Conservation (phyloP, 2,797 vertebrate species). For the Gallinago solitaria region DNA sequence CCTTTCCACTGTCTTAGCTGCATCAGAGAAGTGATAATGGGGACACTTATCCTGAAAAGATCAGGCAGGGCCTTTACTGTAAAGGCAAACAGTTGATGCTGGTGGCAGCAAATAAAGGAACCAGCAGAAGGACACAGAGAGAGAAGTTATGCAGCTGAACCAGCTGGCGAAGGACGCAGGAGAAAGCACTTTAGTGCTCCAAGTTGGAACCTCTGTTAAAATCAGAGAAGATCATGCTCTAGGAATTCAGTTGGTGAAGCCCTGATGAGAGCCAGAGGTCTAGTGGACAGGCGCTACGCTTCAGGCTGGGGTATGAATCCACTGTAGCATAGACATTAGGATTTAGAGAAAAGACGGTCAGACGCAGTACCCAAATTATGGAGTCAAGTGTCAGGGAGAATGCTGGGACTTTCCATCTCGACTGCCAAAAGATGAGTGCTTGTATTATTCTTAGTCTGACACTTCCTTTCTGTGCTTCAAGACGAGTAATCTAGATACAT, state of each 20-base stretch:
- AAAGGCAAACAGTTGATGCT: not conserved
- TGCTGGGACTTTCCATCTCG: not conserved
- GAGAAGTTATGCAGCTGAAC: not conserved
- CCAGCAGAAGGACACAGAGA: not conserved
- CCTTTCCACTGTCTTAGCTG: not conserved
- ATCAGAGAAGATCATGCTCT: fast-evolving
- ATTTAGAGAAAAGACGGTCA: not conserved
- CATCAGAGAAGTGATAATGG: not conserved
- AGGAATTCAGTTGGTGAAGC: not conserved
- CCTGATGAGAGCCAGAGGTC: fast-evolving
- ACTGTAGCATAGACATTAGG: not conserved
- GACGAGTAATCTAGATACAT: not conserved
- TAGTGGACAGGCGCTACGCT: not conserved
- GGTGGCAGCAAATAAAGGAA: not conserved
- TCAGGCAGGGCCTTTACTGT: not conserved
- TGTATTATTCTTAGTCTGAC: not conserved
- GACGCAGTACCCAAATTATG: not conserved
- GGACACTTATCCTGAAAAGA: no score
- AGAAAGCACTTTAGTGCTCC: not conserved
- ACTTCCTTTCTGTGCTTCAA: not conserved
- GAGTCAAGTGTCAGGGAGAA: not conserved
- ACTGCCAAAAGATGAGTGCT: not conserved
- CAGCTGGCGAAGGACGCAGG: not conserved
- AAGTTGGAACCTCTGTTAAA: not conserved
- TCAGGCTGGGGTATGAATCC: not conserved